phyloP scores from a whole-genome alignment of 2,888 invertebrate genomes.

The Galerucella pusilla region DNA sequence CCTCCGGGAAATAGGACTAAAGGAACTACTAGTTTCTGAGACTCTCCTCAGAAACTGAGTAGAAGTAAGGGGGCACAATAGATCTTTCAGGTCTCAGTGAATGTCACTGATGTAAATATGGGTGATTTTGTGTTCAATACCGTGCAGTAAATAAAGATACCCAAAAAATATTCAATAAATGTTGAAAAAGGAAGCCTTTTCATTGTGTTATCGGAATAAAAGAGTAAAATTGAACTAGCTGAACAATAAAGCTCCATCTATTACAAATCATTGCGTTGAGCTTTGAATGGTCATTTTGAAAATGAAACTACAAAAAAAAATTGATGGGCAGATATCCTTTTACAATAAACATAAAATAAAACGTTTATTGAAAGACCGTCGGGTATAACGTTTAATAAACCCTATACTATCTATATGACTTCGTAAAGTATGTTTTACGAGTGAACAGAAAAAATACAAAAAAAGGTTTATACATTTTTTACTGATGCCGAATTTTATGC shows the following conservation, averaged over 20 bases:
- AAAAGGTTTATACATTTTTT: neutral
- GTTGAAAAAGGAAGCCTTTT: no score
- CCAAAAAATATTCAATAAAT: no score
- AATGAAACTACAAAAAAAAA: neutral
- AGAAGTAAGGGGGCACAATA: no score
- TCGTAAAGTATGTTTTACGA: slow-evolving; percentile 4
- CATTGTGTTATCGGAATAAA: no score
- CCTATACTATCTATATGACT: neutral
- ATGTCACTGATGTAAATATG: no score
- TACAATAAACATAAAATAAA: neutral
- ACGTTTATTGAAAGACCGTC: neutral
- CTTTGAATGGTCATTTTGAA: neutral
- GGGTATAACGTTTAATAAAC: neutral
- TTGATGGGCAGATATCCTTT: neutral
- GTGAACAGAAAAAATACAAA: neutral
- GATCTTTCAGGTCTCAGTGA: no score
- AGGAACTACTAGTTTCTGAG: no score
- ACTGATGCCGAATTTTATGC: neutral
- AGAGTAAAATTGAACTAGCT: no score
- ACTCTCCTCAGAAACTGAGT: no score
- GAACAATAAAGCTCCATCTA: neutral
- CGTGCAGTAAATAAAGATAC: no score
- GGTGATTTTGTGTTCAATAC: no score
- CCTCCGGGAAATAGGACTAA: no score
- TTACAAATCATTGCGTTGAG: neutral